Conservation (phyloP, 2,113 vertebrate genomes). For the Gymnarchus niloticus region DNA sequence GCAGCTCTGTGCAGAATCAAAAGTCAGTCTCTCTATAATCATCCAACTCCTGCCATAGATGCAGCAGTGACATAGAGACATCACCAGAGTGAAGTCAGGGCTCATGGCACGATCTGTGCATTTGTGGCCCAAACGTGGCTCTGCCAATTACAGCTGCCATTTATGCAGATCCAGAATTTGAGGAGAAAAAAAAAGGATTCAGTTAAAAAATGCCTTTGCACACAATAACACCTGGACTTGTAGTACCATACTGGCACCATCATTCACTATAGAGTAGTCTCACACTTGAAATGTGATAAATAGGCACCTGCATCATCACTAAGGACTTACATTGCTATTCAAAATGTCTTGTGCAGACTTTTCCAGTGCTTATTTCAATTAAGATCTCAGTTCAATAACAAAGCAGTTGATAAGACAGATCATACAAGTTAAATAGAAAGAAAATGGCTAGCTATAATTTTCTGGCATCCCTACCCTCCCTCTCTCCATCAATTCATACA, state of each 20-base stretch:
- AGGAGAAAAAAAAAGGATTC: neutral
- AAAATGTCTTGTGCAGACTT: neutral
- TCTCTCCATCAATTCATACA: too few relatives aligned
- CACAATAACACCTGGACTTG: neutral
- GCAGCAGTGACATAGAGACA: neutral
- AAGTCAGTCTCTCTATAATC: neutral
- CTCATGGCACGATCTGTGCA: too few relatives aligned
- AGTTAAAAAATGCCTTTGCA: neutral
- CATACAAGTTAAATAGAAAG: neutral
- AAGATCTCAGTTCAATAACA: neutral
- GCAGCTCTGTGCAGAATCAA: neutral
- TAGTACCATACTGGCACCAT: neutral
- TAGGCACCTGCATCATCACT: neutral
- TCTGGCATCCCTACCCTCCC: too few relatives aligned
- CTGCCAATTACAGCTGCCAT: neutral
- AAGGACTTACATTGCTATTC: neutral
- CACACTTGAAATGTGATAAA: neutral
- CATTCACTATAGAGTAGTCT: neutral
- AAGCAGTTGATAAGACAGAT: neutral
- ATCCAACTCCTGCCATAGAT: neutral
- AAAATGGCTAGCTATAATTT: neutral
- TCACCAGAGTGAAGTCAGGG: too few relatives aligned
- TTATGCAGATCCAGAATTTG: neutral
- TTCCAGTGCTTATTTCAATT: neutral
- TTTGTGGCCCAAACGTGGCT: neutral